Base-by-base conservation (phyloP, 2,113 vertebrate genomes). In the Zosterops pallidus region DNA sequence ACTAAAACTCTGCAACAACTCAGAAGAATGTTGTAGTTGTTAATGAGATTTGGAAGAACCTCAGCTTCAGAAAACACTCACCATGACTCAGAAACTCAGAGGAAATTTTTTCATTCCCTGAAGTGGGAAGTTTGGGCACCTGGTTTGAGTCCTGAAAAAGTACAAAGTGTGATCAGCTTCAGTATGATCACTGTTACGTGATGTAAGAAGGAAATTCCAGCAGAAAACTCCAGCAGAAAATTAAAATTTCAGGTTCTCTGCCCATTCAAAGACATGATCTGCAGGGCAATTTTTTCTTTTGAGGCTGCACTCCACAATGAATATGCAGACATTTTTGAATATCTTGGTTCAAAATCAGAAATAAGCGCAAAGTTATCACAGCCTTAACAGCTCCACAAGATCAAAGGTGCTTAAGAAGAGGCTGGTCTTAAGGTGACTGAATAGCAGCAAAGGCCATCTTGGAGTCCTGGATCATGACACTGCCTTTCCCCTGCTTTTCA, bases 351-450 rank as follows among this genome's bases (percentile, higher is more conserved):
- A 83, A 72, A 90, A 72, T 20, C 59, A 65, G 46, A 77, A 86
- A 72, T 23, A 56, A 69, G 29, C 5, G 0, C 0, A 0, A 63
- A 71, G 5, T 29, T 56, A 52, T 13, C 52, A 3, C 6, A 90
- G 37, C 31, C 11, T 82, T 56, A 71, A 47, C 14, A 74, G 25
- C 20, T 75, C 15, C 39, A 49, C 5, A 37, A 74, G n/a, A 79
- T 18, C 39, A 75, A 42, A 75, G 23, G 35, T n/a, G 33, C 9
- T 46, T 57, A 39, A 68, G 37, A 81, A 56, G 5, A 49, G 5
- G 22, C 22, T 17, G 63, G 10, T 16, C 22, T 41, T 49, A 22
- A 74, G 60, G 41, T 31, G 28, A 50, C 35, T 37, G 24, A 90
- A 56, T 4, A 82, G 22, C 0, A 2, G 17, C 12, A 90, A 86